Evolutionary conservation across 2,888 invertebrate genomes (phyloP), one percentile per base, ranked within the genome.

Genomic region (Serrognathus titanus): DNA sequence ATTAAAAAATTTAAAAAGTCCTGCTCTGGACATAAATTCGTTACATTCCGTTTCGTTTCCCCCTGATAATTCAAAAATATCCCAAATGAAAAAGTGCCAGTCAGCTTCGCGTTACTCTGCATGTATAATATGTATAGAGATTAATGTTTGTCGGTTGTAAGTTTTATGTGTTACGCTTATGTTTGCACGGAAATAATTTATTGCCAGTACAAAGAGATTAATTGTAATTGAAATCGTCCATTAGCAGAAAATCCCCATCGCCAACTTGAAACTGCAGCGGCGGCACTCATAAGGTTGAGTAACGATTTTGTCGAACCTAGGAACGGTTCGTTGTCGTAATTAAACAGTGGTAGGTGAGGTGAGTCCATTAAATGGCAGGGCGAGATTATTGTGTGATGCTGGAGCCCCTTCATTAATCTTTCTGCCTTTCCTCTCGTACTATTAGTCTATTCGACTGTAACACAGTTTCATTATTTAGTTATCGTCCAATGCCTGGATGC

Each of bases 301-400:
- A 54, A 48, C 40, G 54, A 48, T 48, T 54, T 54, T 54, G 54
- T 54, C 31, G 48, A 54, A 48, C 48, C 35, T 41, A 36, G 47
- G 39, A 48, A 31, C 48, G 58, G 58, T 60, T 59, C 60, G 62
- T 55, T 47, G 53, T 56, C 59, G 64, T 67, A 67, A 67, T 67
- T 67, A 67, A 66, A 67, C 64, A 64, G 61, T 59, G 58, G 65
- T 61, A 59, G 59, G 59, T 55, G 50, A 50, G 65, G 67, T 65
- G 65, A 64, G 68, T 69, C 69, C 66, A 69, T 69, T 69, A 69
- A 69, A 66, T 56, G 63, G 55, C 61, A 65, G 63, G 65, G 64
- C 55, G 68, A 67, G 66, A 67, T 61, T 65, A 69, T 69, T 68
- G 68, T 67, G 66, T 62, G 64, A 66, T 64, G 63, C 63, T 63